Conservation (phyloP, 2,888 invertebrate genomes). For the Zaprionus bogoriensis region DNA sequence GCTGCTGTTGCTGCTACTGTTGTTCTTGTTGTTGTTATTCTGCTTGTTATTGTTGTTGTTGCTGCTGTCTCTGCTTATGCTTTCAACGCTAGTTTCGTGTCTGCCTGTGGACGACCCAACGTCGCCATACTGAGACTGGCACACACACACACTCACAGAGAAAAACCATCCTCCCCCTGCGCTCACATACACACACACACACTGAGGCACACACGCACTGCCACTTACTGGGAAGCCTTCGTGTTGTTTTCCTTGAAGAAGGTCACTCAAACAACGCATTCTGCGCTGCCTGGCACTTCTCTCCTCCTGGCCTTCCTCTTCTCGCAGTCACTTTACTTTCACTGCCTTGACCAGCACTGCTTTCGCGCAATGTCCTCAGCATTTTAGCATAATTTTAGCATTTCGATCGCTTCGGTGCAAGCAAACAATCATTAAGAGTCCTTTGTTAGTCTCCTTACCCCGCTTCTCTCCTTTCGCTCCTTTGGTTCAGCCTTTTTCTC, state of each 20-base stretch:
- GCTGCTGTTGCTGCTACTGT: not conserved
- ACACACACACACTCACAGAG: slow-evolving; percentile 2
- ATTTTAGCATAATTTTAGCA: slow-evolving; percentile 51
- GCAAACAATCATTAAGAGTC: slow-evolving; percentile 37
- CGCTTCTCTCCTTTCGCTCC: not conserved
- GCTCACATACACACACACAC: not conserved
- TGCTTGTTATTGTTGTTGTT: slow-evolving; percentile 15
- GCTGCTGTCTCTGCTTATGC: slow-evolving; percentile 34
- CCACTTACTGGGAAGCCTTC: slow-evolving; percentile 33
- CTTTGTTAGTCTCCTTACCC: slow-evolving; percentile 11
- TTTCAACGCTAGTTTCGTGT: slow-evolving; percentile 40
- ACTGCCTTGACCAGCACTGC: slow-evolving; percentile 58
- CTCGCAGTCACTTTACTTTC: slow-evolving; percentile 26
- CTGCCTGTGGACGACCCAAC: slow-evolving; percentile 38
- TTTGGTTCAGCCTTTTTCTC: not conserved
- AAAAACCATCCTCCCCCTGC: too few relatives aligned
- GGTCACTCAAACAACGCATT: slow-evolving; percentile 48
- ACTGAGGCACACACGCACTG: slow-evolving; percentile 20
- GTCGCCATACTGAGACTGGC: slow-evolving; percentile 27
- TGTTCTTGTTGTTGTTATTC: slow-evolving; percentile 13
- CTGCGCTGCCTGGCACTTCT: not conserved
- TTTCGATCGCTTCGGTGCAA: slow-evolving; percentile 33
- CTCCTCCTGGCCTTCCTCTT: not conserved
- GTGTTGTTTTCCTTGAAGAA: slow-evolving; percentile 65
- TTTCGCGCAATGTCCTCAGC: slow-evolving; percentile 28